Evolutionary conservation across 2,797 vertebrate species (phyloP).

Genomic region (Sebastes ruberrimus): DNA sequence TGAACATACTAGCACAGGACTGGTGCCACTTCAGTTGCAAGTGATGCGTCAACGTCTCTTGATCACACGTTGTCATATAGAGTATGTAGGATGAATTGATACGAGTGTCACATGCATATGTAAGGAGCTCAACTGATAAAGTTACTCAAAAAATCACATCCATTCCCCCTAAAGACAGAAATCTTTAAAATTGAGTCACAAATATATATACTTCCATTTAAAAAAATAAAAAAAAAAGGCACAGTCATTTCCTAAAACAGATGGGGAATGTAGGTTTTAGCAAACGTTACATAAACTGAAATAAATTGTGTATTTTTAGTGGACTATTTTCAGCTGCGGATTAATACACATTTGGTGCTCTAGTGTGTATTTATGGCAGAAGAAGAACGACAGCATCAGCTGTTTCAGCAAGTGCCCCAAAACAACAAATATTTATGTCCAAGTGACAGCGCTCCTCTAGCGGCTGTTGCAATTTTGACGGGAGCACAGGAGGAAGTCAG

Average conservation of each 20-base stretch:
- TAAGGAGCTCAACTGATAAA: not conserved
- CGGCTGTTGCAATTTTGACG: not conserved
- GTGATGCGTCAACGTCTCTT: slow-evolving; percentile 1
- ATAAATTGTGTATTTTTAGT: not conserved
- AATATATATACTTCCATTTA: not conserved
- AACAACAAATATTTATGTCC: not conserved
- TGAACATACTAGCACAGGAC: slow-evolving; percentile 12
- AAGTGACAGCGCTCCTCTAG: not conserved
- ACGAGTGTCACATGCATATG: not conserved
- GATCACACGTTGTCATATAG: not conserved
- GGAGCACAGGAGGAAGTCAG: not conserved
- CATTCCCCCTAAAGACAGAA: not conserved
- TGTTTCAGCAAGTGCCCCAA: not conserved
- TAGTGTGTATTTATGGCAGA: not conserved
- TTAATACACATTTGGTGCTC: not conserved
- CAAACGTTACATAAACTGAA: not conserved
- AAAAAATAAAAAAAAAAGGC: not conserved
- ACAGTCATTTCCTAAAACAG: not conserved
- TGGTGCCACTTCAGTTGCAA: not conserved
- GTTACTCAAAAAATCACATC: not conserved
- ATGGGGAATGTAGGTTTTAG: not conserved
- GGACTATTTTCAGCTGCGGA: not conserved
- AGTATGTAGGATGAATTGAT: not conserved
- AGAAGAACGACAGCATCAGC: not conserved
- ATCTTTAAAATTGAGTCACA: not conserved